These are phyloP conservation scores for Thysanoteuthis rhombus DNA, from an alignment of 2,888 invertebrate genomes.

Conservation along the genomic window DNA sequence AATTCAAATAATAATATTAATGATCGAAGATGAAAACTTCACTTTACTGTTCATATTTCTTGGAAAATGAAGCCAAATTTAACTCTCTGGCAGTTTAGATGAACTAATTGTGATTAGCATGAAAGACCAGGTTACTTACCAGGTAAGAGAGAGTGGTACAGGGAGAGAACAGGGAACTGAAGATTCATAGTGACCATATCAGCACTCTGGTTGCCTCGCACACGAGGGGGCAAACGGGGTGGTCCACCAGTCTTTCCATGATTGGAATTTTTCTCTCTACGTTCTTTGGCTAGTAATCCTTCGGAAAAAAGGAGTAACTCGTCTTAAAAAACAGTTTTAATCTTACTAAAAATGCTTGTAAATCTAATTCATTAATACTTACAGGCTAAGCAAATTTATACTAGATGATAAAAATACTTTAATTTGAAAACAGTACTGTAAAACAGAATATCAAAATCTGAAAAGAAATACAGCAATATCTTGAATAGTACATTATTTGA, in stretches of 20 bases:
- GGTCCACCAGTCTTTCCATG: conserved; percentile 46
- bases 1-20: no score
- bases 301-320: not conserved
- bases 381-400: not conserved
- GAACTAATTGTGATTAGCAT: no score
- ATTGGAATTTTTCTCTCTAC: conserved; percentile 79
- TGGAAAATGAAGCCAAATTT: no score
- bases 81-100: no score
- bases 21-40: no score
- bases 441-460: not conserved
- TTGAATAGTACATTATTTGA: no score
- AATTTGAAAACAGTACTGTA: not conserved
- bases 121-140: conserved; percentile 42
- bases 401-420: not conserved
- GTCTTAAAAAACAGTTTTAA: not conserved
- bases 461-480: no score
- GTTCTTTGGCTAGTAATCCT: conserved; percentile 88
- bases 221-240: conserved; percentile 74
- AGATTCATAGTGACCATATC: conserved; percentile 40
- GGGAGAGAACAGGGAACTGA: conserved; percentile 48
- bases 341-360: not conserved
- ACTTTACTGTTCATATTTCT: no score
- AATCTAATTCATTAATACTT: not conserved
- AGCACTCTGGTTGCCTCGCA: conserved; percentile 21
- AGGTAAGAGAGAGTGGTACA: conserved; percentile 65